These are phyloP conservation scores for Dinoponera quadriceps DNA, from an alignment of 1,140 invertebrate genomes.

Conservation along the genomic window DNA sequence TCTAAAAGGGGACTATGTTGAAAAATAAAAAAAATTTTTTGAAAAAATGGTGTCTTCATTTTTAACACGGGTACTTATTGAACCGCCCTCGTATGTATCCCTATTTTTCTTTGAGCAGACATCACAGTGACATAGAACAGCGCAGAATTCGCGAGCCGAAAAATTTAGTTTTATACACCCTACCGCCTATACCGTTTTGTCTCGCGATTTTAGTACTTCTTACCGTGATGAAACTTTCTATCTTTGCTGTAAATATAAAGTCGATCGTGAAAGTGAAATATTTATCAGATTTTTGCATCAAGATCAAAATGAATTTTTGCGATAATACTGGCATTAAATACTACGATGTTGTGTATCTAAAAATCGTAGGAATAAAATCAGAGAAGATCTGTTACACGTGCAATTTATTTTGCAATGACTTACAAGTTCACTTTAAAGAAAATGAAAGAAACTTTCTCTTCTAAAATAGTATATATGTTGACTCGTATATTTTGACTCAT, in stretches of 20 bases:
- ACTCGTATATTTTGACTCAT: no score
- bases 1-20: no score
- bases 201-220: not conserved
- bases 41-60: no score
- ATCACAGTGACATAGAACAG: constrained; percentile 50
- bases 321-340: constrained; percentile 45
- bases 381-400: no score
- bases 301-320: constrained; percentile 61
- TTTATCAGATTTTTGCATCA: constrained; percentile 54
- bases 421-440: no score
- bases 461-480: no score
- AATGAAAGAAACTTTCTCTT: no score
- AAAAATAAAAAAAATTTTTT: no score
- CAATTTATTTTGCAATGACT: no score
- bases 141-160: constrained; percentile 47
- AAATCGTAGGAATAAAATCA: not conserved
- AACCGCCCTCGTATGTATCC: no score
- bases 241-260: constrained; percentile 32
- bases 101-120: constrained; percentile 19
- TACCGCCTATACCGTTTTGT: not conserved
- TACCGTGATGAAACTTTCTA: constrained; percentile 65
- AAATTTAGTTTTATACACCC: constrained; percentile 6
- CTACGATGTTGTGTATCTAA: constrained; percentile 55
- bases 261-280: constrained; percentile 30
- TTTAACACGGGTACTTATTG: no score